Evolutionary conservation across 1,140 invertebrate genomes (phyloP), one percentile per base, ranked within the genome.

Genomic region (Acromyrmex heyeri): DNA sequence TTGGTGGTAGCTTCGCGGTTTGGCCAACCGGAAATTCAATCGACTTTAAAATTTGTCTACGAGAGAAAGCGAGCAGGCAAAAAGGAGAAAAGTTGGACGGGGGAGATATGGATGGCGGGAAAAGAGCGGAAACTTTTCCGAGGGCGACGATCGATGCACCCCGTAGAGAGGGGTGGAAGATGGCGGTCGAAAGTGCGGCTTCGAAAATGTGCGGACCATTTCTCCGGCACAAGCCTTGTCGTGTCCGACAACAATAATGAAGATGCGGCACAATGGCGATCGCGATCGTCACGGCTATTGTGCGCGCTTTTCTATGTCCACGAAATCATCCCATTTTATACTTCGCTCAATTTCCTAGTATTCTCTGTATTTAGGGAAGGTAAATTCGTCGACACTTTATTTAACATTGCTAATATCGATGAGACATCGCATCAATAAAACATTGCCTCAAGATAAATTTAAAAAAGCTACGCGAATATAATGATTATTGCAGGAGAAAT

Each of bases 131-230:
- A 87, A 88, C 77, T 89, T 91, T 69, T 91, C 53, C 72, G 87
- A 86, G 78, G 82, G 82, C 4, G 62, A 59, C 57, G 69, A 90
- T 90, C 89, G 88, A 90, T 90, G 81, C 70, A 38, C 64, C 61
- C 24, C 64, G 48, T 69, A 69, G 87, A 86, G 87, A 77, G 48
- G 53, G 30, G 64, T 61, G 34, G 62, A 77, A 59, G 78, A 34
- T 48, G 65, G 55, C 59, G 64, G 48, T 64, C 50, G 70, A 70
- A 82, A 79, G 55, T 69, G 65, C 67, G 61, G 86, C 87, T 90
- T 86, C 59, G 83, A 90, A 91, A 92, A 87, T 89, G 88, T 86
- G 86, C 88, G 91, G 88, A 62, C 82, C 91, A 89, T 91, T 91
- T 92, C 89, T 90, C 88, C 73, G 73, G 67, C 77, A 79, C 16